Conservation (phyloP, 2,797 vertebrate species). For the Hyperoplus lanceolatus region DNA sequence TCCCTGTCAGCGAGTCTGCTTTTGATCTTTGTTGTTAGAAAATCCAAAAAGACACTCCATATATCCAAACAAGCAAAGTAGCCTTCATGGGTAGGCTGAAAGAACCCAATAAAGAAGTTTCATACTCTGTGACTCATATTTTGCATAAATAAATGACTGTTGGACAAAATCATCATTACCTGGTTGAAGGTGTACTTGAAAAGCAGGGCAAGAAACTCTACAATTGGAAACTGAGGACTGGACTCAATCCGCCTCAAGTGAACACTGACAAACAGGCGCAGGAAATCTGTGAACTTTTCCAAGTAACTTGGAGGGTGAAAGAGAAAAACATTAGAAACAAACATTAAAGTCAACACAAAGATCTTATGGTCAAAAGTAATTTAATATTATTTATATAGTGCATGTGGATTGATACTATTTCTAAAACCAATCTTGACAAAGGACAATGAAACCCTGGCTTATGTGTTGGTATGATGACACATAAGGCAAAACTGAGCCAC, state of each 20-base stretch:
- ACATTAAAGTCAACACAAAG: not conserved
- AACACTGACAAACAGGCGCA: slow-evolving; percentile 97
- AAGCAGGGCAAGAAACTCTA: slow-evolving; percentile 95
- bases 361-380: not conserved
- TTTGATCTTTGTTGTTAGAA: slow-evolving; percentile 96
- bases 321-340: slow-evolving; percentile 17
- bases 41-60: slow-evolving; percentile 98
- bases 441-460: not conserved
- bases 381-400: not conserved
- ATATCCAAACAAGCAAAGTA: slow-evolving; percentile 99
- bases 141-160: not conserved
- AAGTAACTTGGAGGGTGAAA: slow-evolving; percentile 89
- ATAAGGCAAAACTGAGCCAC: not conserved
- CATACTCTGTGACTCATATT: not conserved
- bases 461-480: not conserved
- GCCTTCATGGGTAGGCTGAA: slow-evolving; percentile 96
- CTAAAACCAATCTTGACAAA: not conserved
- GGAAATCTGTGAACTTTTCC: slow-evolving; percentile 99
- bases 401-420: not conserved
- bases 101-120: slow-evolving; percentile 33
- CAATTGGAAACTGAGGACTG: slow-evolving; percentile 96
- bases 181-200: slow-evolving; percentile 99
- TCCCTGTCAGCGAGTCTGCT: slow-evolving; percentile 95
- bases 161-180: slow-evolving; percentile 81
- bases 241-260: slow-evolving; percentile 97